phyloP scores from a whole-genome alignment of 2,797 vertebrate genomes.

The Myotis daubentonii region DNA sequence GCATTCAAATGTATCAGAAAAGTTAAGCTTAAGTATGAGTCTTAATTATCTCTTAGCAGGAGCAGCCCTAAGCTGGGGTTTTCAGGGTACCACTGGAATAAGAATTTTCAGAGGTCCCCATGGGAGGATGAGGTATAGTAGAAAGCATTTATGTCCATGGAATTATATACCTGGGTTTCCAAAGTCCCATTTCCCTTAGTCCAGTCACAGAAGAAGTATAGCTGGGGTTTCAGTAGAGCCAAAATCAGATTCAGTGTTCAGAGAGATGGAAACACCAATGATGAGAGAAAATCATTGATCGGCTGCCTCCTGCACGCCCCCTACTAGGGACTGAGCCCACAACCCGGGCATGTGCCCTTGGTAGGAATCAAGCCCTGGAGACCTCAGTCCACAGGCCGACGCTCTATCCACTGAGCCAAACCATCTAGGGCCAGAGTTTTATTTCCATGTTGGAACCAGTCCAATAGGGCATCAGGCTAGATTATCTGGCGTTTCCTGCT shows the following conservation, averaged over 20 bases:
- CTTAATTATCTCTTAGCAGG: background rate
- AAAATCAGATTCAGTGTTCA: background rate
- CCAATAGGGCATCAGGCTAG: background rate
- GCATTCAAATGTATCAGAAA: background rate
- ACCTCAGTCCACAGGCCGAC: too few species aligned
- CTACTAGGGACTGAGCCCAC: accelerated
- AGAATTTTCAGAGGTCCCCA: background rate
- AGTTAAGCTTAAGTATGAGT: background rate
- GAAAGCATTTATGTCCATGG: background rate
- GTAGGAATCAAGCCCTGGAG: too few species aligned
- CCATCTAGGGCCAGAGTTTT: background rate
- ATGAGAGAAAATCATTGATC: too few species aligned
- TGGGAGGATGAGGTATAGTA: background rate
- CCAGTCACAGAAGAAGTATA: background rate
- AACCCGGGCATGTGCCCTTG: too few species aligned
- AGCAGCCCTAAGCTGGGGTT: background rate
- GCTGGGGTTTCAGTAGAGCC: background rate
- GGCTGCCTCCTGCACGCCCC: too few species aligned
- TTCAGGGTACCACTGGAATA: background rate
- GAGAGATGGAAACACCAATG: too few species aligned
- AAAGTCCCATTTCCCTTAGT: background rate
- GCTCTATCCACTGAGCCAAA: too few species aligned
- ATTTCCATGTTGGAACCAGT: background rate
- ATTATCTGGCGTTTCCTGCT: background rate
- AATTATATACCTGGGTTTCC: background rate